These are phyloP conservation scores for Baccha elongata DNA, from an alignment of 2,888 invertebrate genomes.

Conservation along the genomic window DNA sequence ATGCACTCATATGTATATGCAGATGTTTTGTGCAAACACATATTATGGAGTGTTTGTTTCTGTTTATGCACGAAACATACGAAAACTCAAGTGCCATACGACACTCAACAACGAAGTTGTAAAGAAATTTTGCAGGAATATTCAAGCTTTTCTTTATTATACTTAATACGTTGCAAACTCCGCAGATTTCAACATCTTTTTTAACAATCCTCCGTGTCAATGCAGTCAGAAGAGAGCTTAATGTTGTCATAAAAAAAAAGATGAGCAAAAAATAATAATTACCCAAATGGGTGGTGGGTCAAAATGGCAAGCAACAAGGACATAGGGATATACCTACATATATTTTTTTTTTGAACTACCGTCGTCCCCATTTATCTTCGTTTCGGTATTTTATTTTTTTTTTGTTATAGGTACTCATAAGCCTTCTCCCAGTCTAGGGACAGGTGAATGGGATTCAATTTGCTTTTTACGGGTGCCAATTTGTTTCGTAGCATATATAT, in stretches of 20 bases:
- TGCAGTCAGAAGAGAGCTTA: constrained; percentile 38
- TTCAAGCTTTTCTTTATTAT: background rate
- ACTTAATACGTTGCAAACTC: background rate
- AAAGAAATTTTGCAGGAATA: constrained; percentile 34
- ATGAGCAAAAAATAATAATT: constrained; percentile 40
- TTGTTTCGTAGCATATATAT: constrained; percentile 43
- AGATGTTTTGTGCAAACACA: constrained; percentile 15
- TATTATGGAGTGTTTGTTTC: constrained; percentile 35
- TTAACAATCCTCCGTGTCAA: constrained; percentile 33
- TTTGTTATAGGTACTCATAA: background rate
- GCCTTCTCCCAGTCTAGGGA: background rate
- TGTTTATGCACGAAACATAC: constrained; percentile 45
- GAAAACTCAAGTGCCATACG: constrained; percentile 46
- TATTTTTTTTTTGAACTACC: constrained; percentile 46
- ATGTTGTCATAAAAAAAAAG: constrained; percentile 38
- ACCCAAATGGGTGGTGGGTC: constrained; percentile 35
- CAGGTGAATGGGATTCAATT: constrained; percentile 53
- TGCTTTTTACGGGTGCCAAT: constrained; percentile 52
- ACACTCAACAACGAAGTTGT: constrained; percentile 40
- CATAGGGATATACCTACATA: no score
- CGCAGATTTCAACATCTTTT: background rate
- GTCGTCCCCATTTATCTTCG: constrained; percentile 28
- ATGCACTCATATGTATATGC: background rate
- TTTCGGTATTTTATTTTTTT: background rate
- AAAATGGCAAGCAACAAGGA: constrained; percentile 2